Percentiles rank a stretch among this genome's conserved stretches.
Evolutionary conservation across 2,797 vertebrate genomes (phyloP).

Genomic region (Antennarius maculatus): DNA sequence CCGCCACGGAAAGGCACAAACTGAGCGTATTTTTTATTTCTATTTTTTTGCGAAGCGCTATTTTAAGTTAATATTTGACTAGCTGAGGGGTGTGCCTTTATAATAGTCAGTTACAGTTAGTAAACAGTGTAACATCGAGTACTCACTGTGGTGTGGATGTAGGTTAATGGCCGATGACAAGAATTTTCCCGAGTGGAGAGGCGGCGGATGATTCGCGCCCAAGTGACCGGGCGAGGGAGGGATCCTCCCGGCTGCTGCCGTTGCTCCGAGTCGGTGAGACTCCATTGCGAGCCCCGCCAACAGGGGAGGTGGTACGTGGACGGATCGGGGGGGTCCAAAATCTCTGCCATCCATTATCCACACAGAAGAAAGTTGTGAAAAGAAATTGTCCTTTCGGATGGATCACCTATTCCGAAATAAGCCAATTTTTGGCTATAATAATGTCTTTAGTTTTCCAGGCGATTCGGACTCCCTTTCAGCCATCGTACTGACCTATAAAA

Average conservation of each 20-base stretch:
- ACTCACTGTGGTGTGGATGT: constrained; percentile 94
- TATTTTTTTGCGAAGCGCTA: constrained; percentile 36
- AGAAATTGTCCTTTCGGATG: constrained; percentile 75
- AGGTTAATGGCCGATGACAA: constrained; percentile 91
- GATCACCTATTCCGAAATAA: constrained; percentile 69
- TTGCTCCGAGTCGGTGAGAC: constrained; percentile 88
- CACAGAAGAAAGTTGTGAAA: constrained; percentile 75
- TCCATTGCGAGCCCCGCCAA: constrained; percentile 93
- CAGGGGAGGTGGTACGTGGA: constrained; percentile 91
- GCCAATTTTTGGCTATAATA: constrained; percentile 78
- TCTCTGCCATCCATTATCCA: constrained; percentile 99
- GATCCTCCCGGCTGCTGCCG: constrained; percentile 88
- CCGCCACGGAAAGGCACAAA: constrained; percentile 22
- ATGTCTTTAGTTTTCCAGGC: constrained; percentile 78
- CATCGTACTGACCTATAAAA: constrained; percentile 83
- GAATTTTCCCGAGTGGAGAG: constrained; percentile 91
- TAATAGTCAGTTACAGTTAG: not conserved
- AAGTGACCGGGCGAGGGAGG: constrained; percentile 87
- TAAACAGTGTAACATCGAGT: not conserved
- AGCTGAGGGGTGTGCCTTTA: not conserved
- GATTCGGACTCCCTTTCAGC: constrained; percentile 80
- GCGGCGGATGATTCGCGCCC: constrained; percentile 86
- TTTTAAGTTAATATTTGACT: constrained; percentile 44
- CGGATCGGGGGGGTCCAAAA: constrained; percentile 92
- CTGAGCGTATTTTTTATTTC: constrained; percentile 19